These are phyloP conservation scores for Seladonia tumulorum DNA, from an alignment of 2,888 invertebrate genomes.

Conservation along the genomic window DNA sequence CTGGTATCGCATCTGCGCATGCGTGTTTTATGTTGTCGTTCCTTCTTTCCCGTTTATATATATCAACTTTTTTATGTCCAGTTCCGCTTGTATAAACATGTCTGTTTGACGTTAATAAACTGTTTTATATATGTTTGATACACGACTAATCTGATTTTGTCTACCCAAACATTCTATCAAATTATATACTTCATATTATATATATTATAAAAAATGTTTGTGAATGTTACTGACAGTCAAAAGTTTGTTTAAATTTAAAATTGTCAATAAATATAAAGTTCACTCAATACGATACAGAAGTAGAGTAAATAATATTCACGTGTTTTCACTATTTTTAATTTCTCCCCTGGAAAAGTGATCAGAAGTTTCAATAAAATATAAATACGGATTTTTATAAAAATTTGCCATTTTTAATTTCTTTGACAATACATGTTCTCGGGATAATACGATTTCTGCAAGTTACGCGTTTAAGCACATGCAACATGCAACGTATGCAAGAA, in stretches of 20 bases:
- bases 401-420: neutral
- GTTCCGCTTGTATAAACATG: too few relatives aligned
- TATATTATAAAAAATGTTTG: neutral
- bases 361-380: neutral
- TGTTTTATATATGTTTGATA: too few relatives aligned
- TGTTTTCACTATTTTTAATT: neutral
- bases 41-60: too few relatives aligned
- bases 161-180: too few relatives aligned
- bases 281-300: neutral
- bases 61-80: too few relatives aligned
- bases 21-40: too few relatives aligned
- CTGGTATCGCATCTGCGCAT: too few relatives aligned
- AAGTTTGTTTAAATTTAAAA: neutral
- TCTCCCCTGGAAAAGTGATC: neutral
- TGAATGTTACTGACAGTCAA: neutral
- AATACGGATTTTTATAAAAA: neutral
- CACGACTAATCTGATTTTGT: too few relatives aligned
- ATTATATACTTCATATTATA: neutral
- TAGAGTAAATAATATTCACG: neutral
- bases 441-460: neutral
- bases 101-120: too few relatives aligned
- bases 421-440: neutral
- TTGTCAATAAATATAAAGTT: neutral
- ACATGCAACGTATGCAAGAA: slow-evolving; percentile 20
- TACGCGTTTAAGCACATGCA: neutral